phyloP scores from a whole-genome alignment of 1,140 invertebrate genomes.

The Diachasmimorpha longicaudata region DNA sequence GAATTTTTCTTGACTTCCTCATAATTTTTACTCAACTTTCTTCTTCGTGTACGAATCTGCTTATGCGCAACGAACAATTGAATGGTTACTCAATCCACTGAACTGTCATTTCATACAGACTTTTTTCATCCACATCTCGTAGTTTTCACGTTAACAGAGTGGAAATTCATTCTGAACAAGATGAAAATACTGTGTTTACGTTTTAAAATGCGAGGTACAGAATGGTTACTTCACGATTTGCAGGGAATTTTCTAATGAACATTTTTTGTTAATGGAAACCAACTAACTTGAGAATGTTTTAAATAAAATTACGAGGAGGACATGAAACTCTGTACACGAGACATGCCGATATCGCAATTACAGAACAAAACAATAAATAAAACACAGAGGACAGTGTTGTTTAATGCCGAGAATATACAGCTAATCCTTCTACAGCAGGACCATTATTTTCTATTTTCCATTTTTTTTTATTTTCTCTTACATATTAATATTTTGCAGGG shows the following conservation, averaged over 20 bases:
- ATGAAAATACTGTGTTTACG: not conserved
- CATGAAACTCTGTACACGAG: not conserved
- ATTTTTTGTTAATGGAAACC: not conserved
- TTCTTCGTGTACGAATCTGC: not conserved
- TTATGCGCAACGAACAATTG: not conserved
- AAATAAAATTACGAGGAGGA: not conserved
- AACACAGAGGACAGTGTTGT: conserved; percentile 2
- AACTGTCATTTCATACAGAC: not conserved
- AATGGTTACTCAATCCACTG: not conserved
- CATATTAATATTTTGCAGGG: not conserved
- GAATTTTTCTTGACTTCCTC: not conserved
- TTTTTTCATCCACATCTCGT: not conserved
- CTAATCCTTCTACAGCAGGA: not conserved
- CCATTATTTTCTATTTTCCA: not conserved
- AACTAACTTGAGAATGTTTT: not conserved
- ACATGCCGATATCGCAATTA: not conserved
- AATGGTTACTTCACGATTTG: not conserved
- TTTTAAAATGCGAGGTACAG: not conserved
- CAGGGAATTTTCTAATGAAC: not conserved
- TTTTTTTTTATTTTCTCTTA: not conserved
- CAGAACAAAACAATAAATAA: not conserved
- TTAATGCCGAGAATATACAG: not conserved
- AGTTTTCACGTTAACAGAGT: no score
- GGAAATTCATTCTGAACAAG: no score
- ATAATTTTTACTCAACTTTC: not conserved